Evolutionary conservation across 2,888 invertebrate genomes (phyloP), one percentile per base, ranked within the genome.

Genomic region (Falcaria lacertinaria): DNA sequence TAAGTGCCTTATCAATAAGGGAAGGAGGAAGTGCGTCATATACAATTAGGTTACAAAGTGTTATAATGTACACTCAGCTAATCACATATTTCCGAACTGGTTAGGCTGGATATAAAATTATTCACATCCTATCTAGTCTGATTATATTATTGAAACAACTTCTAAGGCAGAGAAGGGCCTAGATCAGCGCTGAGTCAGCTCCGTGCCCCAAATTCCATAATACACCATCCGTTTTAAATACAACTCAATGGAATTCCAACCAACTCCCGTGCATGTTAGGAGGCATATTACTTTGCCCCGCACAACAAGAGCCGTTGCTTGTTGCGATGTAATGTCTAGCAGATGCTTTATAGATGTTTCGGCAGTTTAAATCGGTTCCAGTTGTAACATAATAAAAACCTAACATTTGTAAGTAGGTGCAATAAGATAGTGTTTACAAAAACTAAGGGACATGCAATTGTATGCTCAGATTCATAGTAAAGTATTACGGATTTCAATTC

Each of bases 191-290:
- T 87, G 88, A 89, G 77, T 88, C 87, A 88, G 81, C 83, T 74
- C 65, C 67, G 72, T 87, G 87, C 67, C 84, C 88, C 84, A 88
- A 87, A 89, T 89, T 81, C 87, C 86, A 71, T 52, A 68, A 73
- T 62, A 78, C 76, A 80, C 80, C 87, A 88, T 88, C 85, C 70
- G 68, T 60, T 71, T 55, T 52, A 43, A 52, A 48, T 33, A 34
- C 28, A 22, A 11, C 38, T 54, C 69, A 78, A 57, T 53, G 58
- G 45, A 85, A 75, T 69, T 63, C 45, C 58, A 54, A 69, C 77
- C 65, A 44, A 68, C 68, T 37, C 28, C n/a, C 40, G 36, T 47
- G 41, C 15, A 33, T 0, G 13, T 40, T 66, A 77, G 52, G 62
- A 52, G 42, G 54, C 43, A 71, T 34, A 70, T 69, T 77, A 41